Conservation (phyloP, 2,113 vertebrate genomes). For the Dissostichus mawsoni region DNA sequence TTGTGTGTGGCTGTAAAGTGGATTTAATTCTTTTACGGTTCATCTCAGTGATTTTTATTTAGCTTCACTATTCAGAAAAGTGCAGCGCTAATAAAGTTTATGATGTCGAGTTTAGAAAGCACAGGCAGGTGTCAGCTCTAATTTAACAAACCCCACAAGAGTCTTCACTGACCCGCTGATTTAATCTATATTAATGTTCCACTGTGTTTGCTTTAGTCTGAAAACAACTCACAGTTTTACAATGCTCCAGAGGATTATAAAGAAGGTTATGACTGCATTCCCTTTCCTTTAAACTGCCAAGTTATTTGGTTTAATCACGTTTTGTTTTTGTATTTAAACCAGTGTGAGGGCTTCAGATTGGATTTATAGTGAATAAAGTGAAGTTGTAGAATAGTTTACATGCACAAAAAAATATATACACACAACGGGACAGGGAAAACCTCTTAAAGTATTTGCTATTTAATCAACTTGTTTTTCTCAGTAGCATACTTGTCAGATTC, state of each 20-base stretch:
- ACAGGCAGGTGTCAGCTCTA: constrained; percentile 5
- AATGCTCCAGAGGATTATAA: not conserved
- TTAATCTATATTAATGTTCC: constrained; percentile 1
- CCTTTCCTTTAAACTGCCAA: not conserved
- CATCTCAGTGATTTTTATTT: constrained; percentile 39
- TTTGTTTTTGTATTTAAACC: not conserved
- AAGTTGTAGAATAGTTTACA: no score
- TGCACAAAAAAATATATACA: no score
- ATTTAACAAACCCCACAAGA: not conserved
- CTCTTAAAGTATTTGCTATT: no score
- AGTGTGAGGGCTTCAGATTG: not conserved
- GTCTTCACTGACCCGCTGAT: constrained; percentile 1
- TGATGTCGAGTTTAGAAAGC: constrained; percentile 28
- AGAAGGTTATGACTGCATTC: not conserved
- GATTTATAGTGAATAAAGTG: not conserved
- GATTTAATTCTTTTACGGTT: constrained; percentile 33
- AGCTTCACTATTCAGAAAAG: constrained; percentile 8
- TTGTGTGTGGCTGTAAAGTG: constrained; percentile 41
- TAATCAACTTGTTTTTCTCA: no score
- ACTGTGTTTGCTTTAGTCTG: not conserved
- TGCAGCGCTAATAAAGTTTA: constrained; percentile 29
- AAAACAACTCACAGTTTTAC: not conserved
- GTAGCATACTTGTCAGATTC: no score
- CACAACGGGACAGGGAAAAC: no score
- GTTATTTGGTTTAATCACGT: not conserved